A percentile compares a stretch with the other conserved stretches of the same genome.
Conservation (phyloP, 2,113 vertebrate genomes). For the Lutjanus erythropterus region DNA sequence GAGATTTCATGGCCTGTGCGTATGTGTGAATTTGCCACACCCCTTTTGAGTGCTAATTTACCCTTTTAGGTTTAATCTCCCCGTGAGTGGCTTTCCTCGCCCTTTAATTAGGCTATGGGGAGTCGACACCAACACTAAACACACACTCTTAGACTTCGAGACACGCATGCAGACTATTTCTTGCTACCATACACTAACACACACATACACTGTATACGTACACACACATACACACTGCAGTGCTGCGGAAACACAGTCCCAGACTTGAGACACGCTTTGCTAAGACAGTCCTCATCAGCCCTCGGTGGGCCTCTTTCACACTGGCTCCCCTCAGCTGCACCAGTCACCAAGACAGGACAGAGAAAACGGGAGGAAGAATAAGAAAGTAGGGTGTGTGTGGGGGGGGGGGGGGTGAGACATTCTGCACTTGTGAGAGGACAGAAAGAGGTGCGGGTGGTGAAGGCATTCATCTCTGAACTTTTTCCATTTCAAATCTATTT, state of each 20-base stretch:
- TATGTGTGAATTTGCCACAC: conserved; percentile 81
- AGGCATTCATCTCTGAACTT: conserved; percentile 63
- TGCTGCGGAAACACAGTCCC: conserved; percentile 56
- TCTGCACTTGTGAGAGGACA: conserved; percentile 48
- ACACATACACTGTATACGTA: conserved; percentile 5
- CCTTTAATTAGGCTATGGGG: conserved; percentile 88
- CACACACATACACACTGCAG: conserved; percentile 49
- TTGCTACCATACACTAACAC: conserved; percentile 36
- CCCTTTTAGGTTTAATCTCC: conserved; percentile 88
- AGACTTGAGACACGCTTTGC: conserved; percentile 61
- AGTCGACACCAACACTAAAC: conserved; percentile 79
- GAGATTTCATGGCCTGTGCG: conserved; percentile 83
- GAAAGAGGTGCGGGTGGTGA: conserved; percentile 43
- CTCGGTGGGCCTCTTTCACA: conserved; percentile 80
- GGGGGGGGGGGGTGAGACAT: conserved; percentile 54
- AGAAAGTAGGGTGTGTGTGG: conserved; percentile 28
- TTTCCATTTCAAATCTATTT: conserved; percentile 60
- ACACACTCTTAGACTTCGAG: conserved; percentile 65
- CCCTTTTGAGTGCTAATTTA: conserved; percentile 87
- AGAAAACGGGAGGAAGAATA: conserved; percentile 24
- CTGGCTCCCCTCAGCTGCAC: conserved; percentile 74
- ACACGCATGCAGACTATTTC: conserved; percentile 46
- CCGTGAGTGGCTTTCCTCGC: conserved; percentile 82
- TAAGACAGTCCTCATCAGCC: conserved; percentile 72
- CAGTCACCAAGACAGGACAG: conserved; percentile 68